Evolutionary conservation across 2,113 vertebrate genomes (phyloP).

Genomic region (Passer montanus): DNA sequence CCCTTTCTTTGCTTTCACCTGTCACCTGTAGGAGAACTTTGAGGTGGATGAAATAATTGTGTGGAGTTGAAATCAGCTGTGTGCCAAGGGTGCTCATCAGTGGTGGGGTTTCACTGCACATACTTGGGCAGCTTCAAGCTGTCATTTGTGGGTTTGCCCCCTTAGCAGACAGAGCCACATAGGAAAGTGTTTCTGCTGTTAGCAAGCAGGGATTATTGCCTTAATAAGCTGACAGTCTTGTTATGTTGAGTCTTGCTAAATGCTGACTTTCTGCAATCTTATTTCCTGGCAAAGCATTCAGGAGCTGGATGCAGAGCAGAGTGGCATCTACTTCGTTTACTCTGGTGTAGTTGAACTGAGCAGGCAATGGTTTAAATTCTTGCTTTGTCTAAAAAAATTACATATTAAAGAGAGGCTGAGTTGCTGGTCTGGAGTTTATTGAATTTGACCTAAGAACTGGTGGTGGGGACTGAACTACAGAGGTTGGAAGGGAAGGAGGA

Average conservation of each 20-base stretch:
- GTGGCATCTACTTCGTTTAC: background rate
- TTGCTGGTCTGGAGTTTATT: background rate
- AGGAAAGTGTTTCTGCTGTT: background rate
- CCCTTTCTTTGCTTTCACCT: background rate
- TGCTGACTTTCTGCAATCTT: constrained; percentile 15
- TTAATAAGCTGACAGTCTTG: background rate
- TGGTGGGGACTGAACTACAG: rapidly evolving
- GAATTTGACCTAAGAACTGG: rapidly evolving
- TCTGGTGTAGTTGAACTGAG: background rate
- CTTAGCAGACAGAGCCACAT: background rate
- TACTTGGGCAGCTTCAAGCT: background rate
- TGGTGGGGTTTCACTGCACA: background rate
- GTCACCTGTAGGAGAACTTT: background rate
- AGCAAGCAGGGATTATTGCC: background rate
- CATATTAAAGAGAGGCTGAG: background rate
- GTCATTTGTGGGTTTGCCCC: background rate
- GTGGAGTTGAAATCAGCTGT: background rate
- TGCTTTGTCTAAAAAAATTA: background rate
- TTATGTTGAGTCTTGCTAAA: background rate
- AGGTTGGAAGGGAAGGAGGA: background rate
- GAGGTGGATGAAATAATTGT: background rate
- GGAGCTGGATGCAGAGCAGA: background rate
- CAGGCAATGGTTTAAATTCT: background rate
- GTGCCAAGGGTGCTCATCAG: background rate
- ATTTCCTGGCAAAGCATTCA: background rate